Evolutionary conservation across 2,797 vertebrate genomes (phyloP).

Genomic region (Ceryle rudis): DNA sequence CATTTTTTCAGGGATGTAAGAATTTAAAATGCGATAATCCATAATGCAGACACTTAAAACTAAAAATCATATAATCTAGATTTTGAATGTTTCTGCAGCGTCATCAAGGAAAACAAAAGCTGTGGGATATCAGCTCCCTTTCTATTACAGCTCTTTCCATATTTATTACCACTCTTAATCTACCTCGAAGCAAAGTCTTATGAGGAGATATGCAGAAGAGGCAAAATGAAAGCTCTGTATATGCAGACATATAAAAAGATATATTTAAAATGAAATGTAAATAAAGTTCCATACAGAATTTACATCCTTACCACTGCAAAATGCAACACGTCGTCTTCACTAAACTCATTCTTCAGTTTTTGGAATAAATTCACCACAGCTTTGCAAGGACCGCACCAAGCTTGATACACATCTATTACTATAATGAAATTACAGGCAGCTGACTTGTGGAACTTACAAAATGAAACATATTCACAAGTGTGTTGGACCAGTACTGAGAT

Average conservation of each 20-base stretch:
- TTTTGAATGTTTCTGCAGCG: background rate
- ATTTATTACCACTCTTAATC: background rate
- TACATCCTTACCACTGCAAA: slow-evolving; percentile 77
- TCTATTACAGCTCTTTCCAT: background rate
- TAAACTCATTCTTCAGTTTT: slow-evolving; percentile 76
- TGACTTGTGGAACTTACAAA: background rate
- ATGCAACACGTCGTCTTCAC: slow-evolving; percentile 77
- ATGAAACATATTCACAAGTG: background rate
- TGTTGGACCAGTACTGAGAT: background rate
- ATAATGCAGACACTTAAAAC: background rate
- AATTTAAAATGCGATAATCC: background rate
- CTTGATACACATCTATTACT: slow-evolving; percentile 82
- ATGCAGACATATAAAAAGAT: background rate
- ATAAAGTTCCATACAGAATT: background rate
- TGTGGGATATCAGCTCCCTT: background rate
- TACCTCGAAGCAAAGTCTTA: background rate
- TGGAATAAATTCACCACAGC: slow-evolving; percentile 74
- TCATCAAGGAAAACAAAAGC: background rate
- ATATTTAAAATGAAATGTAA: background rate
- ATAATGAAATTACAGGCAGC: background rate
- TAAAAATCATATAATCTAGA: accelerated
- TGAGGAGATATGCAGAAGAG: background rate
- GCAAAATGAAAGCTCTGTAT: background rate
- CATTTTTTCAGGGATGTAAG: background rate
- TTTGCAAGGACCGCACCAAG: slow-evolving; percentile 85